Percentiles rank a stretch among this genome's conserved stretches.
These are phyloP conservation scores for Oegoconia quadripuncta DNA, from an alignment of 2,888 invertebrate species.

Conservation along the genomic window DNA sequence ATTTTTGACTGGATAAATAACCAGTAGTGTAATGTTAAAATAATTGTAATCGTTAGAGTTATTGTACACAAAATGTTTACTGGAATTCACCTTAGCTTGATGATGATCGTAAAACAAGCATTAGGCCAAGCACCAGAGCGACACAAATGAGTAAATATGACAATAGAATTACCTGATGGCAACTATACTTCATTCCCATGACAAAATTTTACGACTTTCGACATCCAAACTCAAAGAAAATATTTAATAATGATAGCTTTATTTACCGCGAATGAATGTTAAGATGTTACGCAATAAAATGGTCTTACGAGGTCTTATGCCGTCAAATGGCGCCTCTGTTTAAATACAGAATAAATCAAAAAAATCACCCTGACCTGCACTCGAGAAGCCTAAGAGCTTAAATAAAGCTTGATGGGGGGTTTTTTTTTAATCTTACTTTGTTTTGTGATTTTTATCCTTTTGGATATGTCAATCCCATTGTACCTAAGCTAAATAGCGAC, in stretches of 20 bases:
- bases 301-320: no score
- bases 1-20: not conserved
- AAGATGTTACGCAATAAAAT: no score
- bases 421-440: no score
- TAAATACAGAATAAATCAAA: no score
- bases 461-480: no score
- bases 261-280: not conserved
- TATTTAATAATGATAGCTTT: not conserved
- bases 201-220: constrained; percentile 23
- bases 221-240: constrained; percentile 2
- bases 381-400: no score
- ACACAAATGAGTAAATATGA: constrained; percentile 34
- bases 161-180: constrained; percentile 38
- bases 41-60: constrained; percentile 26
- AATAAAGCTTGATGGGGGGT: no score
- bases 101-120: constrained; percentile 28
- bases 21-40: constrained; percentile 24
- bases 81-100: constrained; percentile 22
- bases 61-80: constrained; percentile 12
- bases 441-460: no score
- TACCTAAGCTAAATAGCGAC: no score
- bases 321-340: no score
- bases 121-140: constrained; percentile 34
- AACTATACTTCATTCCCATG: constrained; percentile 26
- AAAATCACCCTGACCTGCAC: no score